Percentiles rank a stretch among this genome's conserved stretches.
Evolutionary conservation across 2,797 vertebrate genomes (phyloP).

Genomic region (Poeciliopsis infans): DNA sequence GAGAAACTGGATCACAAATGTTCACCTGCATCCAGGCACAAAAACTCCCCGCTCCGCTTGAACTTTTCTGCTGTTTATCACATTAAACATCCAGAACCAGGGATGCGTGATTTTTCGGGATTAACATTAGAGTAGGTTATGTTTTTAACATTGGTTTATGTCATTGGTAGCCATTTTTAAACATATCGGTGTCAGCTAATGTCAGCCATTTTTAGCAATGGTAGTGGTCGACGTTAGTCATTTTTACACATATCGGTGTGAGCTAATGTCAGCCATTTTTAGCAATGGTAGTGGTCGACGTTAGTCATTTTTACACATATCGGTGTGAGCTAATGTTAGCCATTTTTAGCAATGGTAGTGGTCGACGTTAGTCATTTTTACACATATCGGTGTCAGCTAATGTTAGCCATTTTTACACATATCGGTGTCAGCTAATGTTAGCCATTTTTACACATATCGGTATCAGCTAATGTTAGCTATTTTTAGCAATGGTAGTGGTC

Average conservation of each 20-base stretch:
- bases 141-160: neutral
- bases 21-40: neutral
- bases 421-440: no score
- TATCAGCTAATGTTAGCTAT: neutral
- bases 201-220: neutral
- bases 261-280: neutral
- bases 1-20: constrained; percentile 59
- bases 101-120: neutral
- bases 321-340: no score
- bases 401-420: neutral
- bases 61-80: neutral
- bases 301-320: neutral
- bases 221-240: neutral
- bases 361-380: neutral
- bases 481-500: no score
- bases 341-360: neutral
- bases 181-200: no score
- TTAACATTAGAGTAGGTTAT: neutral
- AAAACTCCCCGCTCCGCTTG: neutral
- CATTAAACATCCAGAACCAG: neutral
- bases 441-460: neutral
- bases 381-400: no score
- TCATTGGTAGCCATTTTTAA: neutral
- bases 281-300: no score
- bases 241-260: neutral